These are phyloP conservation scores for Poecilia gillii DNA, from an alignment of 2,797 vertebrate genomes.

Conservation along the genomic window DNA sequence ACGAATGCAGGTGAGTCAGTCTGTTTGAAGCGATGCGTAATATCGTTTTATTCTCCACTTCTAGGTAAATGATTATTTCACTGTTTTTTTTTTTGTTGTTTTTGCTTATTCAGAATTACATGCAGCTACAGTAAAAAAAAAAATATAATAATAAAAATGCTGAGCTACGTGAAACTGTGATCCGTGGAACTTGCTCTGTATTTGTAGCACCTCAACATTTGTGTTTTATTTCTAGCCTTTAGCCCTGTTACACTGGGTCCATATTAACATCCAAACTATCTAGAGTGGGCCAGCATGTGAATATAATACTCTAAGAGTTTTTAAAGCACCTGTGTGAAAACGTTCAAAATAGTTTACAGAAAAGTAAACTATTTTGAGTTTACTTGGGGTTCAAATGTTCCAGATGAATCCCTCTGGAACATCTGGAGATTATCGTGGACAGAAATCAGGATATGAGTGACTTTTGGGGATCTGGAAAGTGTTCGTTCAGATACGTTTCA, in stretches of 20 bases:
- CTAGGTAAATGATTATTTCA: neutral
- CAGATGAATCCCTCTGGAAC: too few species aligned
- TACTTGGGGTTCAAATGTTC: too few species aligned
- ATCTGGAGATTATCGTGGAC: too few species aligned
- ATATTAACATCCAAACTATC: neutral
- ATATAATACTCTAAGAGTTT: neutral
- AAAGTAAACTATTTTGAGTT: too few species aligned
- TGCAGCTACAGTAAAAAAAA: neutral
- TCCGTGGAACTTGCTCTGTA: neutral
- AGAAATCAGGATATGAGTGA: too few species aligned
- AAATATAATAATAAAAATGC: neutral
- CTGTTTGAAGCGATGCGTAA: neutral
- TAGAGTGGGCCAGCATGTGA: neutral
- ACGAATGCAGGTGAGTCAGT: slow-evolving; percentile 71
- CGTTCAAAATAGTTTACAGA: neutral
- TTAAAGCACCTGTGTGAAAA: neutral
- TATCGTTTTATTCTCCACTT: neutral
- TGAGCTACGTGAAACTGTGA: neutral
- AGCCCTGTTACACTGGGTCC: neutral
- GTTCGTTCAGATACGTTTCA: too few species aligned
- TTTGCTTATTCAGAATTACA: neutral
- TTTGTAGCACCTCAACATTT: neutral
- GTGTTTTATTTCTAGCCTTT: neutral
- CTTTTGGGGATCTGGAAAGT: too few species aligned
- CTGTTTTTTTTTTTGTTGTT: neutral